Percentiles rank a stretch among this genome's conserved stretches.
Conservation (phyloP, 2,113 vertebrate species). For the Tonatia bakeri region DNA sequence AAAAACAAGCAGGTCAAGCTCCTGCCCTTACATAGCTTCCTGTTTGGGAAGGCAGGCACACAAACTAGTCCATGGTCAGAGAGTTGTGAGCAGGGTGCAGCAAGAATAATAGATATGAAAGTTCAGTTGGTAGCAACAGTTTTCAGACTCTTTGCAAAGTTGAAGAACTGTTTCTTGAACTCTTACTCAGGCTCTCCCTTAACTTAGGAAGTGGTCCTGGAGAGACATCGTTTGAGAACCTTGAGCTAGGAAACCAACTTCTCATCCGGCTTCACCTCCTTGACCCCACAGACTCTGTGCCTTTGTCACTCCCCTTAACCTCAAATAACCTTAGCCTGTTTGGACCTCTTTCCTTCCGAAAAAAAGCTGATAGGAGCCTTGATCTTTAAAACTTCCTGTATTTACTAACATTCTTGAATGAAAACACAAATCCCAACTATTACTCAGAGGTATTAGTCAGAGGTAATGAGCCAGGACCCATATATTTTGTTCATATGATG, state of each 20-base stretch:
- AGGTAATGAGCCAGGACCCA: neutral
- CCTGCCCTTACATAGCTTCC: neutral
- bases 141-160: neutral
- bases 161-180: neutral
- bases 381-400: too few species aligned
- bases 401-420: neutral
- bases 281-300: neutral
- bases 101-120: neutral
- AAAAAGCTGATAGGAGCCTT: neutral
- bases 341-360: neutral
- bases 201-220: neutral
- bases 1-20: neutral
- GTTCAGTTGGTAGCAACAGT: neutral
- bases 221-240: neutral
- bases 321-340: neutral
- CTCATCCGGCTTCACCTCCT: neutral
- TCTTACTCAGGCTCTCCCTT: neutral
- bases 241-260: neutral
- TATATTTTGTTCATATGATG: neutral
- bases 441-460: neutral
- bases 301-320: neutral
- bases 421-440: neutral
- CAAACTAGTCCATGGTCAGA: neutral
- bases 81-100: neutral
- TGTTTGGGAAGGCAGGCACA: neutral